phyloP scores from a whole-genome alignment of 2,888 invertebrate genomes.

The Buathra laborator region DNA sequence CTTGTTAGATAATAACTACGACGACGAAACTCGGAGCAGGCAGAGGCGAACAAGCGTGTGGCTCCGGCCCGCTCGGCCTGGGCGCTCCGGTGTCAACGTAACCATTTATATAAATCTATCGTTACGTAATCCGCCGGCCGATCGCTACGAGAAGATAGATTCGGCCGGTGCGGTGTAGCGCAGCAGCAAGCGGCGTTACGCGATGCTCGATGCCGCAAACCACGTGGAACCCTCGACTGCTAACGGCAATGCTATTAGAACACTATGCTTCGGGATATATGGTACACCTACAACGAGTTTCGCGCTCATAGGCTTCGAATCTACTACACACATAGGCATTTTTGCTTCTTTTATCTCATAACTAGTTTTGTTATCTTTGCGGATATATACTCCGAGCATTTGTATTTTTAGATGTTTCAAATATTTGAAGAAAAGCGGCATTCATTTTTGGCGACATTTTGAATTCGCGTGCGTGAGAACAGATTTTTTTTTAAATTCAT shows the following conservation, averaged over 20 bases:
- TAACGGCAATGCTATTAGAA: constrained; percentile 15
- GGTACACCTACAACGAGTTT: constrained; percentile 10
- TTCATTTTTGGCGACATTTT: neutral
- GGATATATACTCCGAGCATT: neutral
- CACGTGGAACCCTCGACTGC: constrained; percentile 55
- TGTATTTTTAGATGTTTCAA: neutral
- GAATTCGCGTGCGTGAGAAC: neutral
- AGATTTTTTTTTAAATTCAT: no score
- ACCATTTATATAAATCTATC: constrained; percentile 85
- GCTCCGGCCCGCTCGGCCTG: constrained; percentile 54
- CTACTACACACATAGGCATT: neutral
- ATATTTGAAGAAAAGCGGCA: neutral
- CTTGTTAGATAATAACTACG: constrained; percentile 80
- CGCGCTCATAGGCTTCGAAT: neutral
- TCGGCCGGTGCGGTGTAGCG: constrained; percentile 72
- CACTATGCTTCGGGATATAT: neutral
- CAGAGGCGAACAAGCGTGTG: constrained; percentile 57
- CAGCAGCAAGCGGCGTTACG: constrained; percentile 49
- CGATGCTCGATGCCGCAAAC: constrained; percentile 32
- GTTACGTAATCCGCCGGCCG: constrained; percentile 82
- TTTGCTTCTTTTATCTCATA: neutral
- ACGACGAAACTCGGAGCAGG: constrained; percentile 64
- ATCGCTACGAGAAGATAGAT: constrained; percentile 80
- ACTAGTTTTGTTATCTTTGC: neutral
- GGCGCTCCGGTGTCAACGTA: constrained; percentile 83